Conservation (phyloP, 2,797 vertebrate genomes). For the Megaceryle alcyon region DNA sequence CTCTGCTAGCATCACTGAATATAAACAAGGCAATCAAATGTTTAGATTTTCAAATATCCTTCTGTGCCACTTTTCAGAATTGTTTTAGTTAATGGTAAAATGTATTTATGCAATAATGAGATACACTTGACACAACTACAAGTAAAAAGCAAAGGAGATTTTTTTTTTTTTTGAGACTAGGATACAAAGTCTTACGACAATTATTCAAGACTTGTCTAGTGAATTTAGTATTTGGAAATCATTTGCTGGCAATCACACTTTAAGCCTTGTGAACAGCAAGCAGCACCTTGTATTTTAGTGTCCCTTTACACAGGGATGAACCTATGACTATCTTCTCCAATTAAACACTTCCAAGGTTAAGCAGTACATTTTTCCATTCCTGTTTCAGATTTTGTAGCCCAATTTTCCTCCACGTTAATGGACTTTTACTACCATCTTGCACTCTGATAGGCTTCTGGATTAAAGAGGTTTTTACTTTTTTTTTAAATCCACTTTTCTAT, state of each 20-base stretch:
- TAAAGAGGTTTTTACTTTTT: background rate
- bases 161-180: background rate
- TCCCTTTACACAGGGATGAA: background rate
- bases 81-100: background rate
- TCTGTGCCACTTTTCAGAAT: background rate
- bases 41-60: background rate
- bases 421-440: background rate
- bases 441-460: background rate
- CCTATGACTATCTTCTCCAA: background rate
- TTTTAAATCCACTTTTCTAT: background rate
- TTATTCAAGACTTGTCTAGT: background rate
- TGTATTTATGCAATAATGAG: background rate
- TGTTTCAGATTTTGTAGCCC: background rate
- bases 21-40: background rate
- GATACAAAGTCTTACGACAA: background rate
- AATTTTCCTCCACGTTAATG: background rate
- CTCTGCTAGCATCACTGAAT: background rate
- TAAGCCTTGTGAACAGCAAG: background rate
- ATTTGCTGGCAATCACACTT: background rate
- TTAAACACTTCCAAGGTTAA: background rate
- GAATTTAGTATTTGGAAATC: background rate
- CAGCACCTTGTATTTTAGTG: background rate
- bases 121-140: background rate
- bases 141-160: background rate
- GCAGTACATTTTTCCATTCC: background rate